A percentile compares a stretch with the other conserved stretches of the same genome.
phyloP scores from a whole-genome alignment of 2,113 vertebrate genomes.

The Telmatochromis brichardi region DNA sequence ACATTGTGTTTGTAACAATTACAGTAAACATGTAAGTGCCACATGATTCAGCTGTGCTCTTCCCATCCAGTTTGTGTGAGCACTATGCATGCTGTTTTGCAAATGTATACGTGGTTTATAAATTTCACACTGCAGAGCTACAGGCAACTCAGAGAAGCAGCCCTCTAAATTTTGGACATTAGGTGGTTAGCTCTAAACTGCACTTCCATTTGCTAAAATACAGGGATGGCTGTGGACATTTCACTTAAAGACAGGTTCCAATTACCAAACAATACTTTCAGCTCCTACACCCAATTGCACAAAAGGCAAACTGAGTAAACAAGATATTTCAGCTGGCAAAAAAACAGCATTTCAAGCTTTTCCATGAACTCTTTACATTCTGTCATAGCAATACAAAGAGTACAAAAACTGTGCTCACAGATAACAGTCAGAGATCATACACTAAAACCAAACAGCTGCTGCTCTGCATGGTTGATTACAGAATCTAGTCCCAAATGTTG shows the following conservation, averaged over 20 bases:
- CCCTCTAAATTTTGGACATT: background rate
- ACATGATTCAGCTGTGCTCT: background rate
- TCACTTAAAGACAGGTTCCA: background rate
- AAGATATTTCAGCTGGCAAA: background rate
- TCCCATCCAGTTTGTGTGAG: background rate
- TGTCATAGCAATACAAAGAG: background rate
- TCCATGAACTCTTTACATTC: background rate
- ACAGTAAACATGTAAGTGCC: background rate
- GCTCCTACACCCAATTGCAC: background rate
- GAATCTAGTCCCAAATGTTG: background rate
- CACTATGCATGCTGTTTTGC: background rate
- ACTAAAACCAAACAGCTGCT: background rate
- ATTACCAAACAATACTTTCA: background rate
- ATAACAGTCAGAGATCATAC: background rate
- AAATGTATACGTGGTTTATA: background rate
- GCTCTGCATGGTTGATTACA: background rate
- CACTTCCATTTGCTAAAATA: background rate
- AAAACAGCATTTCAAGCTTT: background rate
- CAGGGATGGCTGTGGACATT: background rate
- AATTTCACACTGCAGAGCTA: background rate
- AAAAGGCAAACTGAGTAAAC: background rate
- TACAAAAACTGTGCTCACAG: background rate
- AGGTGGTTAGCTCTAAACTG: background rate
- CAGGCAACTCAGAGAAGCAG: background rate
- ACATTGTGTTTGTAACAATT: background rate